Evolutionary conservation across 2,113 vertebrate genomes (phyloP).

Genomic region (Centrocercus urophasianus): DNA sequence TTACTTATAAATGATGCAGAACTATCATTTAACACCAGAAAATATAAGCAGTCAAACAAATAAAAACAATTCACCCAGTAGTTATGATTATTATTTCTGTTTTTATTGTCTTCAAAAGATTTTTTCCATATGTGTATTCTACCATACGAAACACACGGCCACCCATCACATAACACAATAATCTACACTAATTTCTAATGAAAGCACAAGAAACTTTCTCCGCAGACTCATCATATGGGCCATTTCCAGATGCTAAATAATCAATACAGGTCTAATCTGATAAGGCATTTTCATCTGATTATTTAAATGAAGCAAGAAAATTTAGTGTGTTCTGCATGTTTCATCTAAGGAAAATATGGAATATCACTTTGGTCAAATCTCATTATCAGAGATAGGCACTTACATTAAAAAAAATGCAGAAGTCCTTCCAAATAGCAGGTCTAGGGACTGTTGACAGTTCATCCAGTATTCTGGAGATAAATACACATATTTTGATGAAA

Average conservation of each 20-base stretch:
- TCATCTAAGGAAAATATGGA: not conserved
- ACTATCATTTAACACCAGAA: not conserved
- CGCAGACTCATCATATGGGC: slow-evolving; percentile 28
- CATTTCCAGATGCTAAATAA: slow-evolving; percentile 38
- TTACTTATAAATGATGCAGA: not conserved
- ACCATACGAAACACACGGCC: not conserved
- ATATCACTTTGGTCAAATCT: not conserved
- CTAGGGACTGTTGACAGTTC: not conserved
- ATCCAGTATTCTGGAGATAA: not conserved
- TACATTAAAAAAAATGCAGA: not conserved
- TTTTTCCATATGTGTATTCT: not conserved
- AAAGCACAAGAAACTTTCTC: slow-evolving; percentile 27
- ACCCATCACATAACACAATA: not conserved
- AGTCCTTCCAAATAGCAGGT: not conserved
- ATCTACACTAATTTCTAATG: slow-evolving; percentile 24
- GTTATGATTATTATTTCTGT: not conserved
- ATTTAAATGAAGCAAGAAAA: slow-evolving; percentile 48
- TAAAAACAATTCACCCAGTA: not conserved
- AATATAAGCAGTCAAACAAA: not conserved
- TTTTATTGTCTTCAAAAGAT: not conserved
- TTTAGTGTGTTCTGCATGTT: not conserved
- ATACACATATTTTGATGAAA: not conserved
- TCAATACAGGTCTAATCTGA: slow-evolving; percentile 6
- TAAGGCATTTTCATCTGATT: slow-evolving; percentile 36
- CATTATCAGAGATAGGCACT: not conserved